A percentile compares a stretch with the other conserved stretches of the same genome.
phyloP scores from a whole-genome alignment of 1,140 invertebrate species.

The Grapholita molesta region DNA sequence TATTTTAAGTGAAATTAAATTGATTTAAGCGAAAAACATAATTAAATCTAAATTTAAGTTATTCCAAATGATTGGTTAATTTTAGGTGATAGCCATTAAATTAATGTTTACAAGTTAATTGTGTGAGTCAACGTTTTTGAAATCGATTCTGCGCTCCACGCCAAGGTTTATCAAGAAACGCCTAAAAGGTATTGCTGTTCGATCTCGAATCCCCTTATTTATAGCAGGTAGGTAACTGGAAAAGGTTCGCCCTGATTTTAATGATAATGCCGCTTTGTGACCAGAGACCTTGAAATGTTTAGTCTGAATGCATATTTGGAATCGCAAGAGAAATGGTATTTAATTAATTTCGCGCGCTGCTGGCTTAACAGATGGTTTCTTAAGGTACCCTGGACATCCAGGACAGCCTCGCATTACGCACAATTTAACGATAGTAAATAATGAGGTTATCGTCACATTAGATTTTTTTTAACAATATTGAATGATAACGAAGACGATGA shows the following conservation, averaged over 20 bases:
- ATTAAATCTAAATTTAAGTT: too few relatives aligned
- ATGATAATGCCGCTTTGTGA: neutral
- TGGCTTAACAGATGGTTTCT: neutral
- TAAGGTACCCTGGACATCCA: too few relatives aligned
- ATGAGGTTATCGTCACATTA: too few relatives aligned
- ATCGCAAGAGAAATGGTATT: neutral
- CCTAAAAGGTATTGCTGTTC: slow-evolving; percentile 12
- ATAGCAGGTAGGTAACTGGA: slow-evolving; percentile 1
- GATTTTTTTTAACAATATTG: too few relatives aligned
- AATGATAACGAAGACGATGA: too few relatives aligned
- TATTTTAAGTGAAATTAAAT: too few relatives aligned
- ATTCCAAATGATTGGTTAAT: too few relatives aligned
- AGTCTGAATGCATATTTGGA: neutral
- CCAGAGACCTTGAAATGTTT: neutral
- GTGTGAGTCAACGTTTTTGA: neutral
- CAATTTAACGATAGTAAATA: too few relatives aligned
- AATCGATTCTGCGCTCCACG: neutral
- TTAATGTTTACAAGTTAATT: neutral
- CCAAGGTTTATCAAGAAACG: slow-evolving; percentile 1
- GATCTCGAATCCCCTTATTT: slow-evolving; percentile 9
- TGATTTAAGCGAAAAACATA: too few relatives aligned
- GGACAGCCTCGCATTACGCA: too few relatives aligned
- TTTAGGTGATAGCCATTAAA: too few relatives aligned
- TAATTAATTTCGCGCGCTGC: neutral
- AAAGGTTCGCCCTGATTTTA: slow-evolving; percentile 14